Conservation (phyloP, 2,888 invertebrate genomes). For the Hydroisotoma schaefferi region DNA sequence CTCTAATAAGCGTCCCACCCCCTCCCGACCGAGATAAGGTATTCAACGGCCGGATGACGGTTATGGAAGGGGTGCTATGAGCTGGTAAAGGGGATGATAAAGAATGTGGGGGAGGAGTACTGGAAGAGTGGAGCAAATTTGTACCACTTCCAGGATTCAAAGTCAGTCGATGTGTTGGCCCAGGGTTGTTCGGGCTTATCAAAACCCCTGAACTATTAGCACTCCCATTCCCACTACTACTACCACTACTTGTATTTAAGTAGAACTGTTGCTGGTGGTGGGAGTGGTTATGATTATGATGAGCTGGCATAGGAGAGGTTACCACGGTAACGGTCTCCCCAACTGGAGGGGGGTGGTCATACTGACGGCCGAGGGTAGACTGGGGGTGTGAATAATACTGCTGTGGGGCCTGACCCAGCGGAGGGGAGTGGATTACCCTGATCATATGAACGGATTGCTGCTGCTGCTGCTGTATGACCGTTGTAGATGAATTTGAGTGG, state of each 20-base stretch:
- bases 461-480: no score
- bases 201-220: not conserved
- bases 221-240: not conserved
- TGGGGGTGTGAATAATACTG: not conserved
- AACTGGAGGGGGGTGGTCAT: conserved; percentile 25
- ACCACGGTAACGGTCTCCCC: conserved; percentile 33
- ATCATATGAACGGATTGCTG: not conserved
- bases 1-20: conserved; percentile 24
- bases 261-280: conserved; percentile 5
- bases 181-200: conserved; percentile 4
- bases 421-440: not conserved
- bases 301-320: conserved; percentile 21
- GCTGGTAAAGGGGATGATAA: conserved; percentile 24
- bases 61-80: conserved; percentile 2
- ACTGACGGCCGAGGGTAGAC: not conserved
- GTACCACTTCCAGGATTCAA: conserved; percentile 34
- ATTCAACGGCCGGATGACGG: conserved; percentile 3
- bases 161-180: conserved; percentile 29
- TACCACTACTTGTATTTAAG: not conserved
- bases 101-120: conserved; percentile 16
- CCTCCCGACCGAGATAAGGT: conserved; percentile 15
- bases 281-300: not conserved
- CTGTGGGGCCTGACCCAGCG: not conserved
- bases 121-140: conserved; percentile 18
- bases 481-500: not conserved